phyloP scores from a whole-genome alignment of 2,113 vertebrate genomes.

The Condylura cristata region DNA sequence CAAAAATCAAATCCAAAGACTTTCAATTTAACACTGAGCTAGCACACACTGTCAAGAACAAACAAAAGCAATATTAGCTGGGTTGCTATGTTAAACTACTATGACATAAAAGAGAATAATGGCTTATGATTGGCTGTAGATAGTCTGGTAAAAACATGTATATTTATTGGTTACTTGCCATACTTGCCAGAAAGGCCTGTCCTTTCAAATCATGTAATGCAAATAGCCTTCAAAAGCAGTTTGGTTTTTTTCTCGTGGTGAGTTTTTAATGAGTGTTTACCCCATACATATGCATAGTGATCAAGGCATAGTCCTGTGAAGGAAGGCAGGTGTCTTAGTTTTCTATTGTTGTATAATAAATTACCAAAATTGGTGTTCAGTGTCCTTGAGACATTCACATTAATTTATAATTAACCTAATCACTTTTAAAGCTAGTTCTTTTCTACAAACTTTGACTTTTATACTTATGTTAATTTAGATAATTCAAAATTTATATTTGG shows the following conservation, averaged over 20 bases:
- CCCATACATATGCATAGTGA: neutral
- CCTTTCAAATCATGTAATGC: conserved; percentile 24
- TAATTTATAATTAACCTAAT: conserved; percentile 32
- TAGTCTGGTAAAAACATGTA: neutral
- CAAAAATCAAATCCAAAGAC: conserved; percentile 64
- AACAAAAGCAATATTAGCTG: conserved; percentile 53
- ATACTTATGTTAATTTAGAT: conserved; percentile 21
- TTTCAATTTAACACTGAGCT: conserved; percentile 44
- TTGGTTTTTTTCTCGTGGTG: neutral
- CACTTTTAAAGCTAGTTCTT: neutral
- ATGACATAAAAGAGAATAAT: conserved; percentile 59
- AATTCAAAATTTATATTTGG: conserved; percentile 39
- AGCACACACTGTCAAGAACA: conserved; percentile 38
- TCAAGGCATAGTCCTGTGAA: neutral
- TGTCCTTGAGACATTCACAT: neutral
- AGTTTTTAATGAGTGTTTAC: neutral
- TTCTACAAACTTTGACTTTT: conserved; percentile 40
- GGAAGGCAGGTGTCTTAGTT: neutral
- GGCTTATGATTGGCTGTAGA: conserved; percentile 17
- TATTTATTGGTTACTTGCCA: conserved; percentile 32
- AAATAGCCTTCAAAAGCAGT: conserved; percentile 51
- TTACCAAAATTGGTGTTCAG: neutral
- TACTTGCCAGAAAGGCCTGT: conserved; percentile 32
- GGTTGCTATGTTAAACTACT: conserved; percentile 57
- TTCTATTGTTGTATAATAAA: neutral